These are phyloP conservation scores for Drosophila picticornis DNA, from an alignment of 2,888 invertebrate genomes.

Conservation along the genomic window DNA sequence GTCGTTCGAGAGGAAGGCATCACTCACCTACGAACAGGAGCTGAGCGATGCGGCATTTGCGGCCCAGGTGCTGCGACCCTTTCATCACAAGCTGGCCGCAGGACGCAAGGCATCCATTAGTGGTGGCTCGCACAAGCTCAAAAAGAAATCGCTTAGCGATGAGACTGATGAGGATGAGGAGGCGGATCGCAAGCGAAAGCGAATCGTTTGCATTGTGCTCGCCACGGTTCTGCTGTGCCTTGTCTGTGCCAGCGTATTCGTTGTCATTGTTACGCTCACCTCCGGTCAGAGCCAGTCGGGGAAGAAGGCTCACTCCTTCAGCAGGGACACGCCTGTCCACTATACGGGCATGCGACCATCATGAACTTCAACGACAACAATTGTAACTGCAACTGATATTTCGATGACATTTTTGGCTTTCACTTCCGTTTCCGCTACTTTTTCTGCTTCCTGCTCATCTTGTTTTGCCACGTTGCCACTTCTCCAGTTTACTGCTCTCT, in stretches of 20 bases:
- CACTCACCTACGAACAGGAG: slow-evolving; percentile 84
- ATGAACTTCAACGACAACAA: slow-evolving; percentile 62
- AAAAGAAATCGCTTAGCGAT: slow-evolving; percentile 85
- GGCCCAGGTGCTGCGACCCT: slow-evolving; percentile 84
- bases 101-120: slow-evolving; percentile 82
- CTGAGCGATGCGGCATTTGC: slow-evolving; percentile 84
- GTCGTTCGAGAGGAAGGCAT: slow-evolving; percentile 84
- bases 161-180: slow-evolving; percentile 86
- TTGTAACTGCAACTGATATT: slow-evolving; percentile 13
- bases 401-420: slow-evolving; percentile 40
- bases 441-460: slow-evolving; percentile 10
- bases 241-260: slow-evolving; percentile 90
- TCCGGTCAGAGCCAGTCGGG: slow-evolving; percentile 89
- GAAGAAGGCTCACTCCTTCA: slow-evolving; percentile 89
- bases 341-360: slow-evolving; percentile 84
- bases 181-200: slow-evolving; percentile 89
- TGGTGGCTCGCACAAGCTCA: slow-evolving; percentile 80
- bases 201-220: slow-evolving; percentile 90
- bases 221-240: slow-evolving; percentile 90
- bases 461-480: slow-evolving; percentile 6
- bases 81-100: slow-evolving; percentile 82
- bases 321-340: slow-evolving; percentile 85
- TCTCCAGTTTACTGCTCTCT: slow-evolving; percentile 19
- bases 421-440: slow-evolving; percentile 57
- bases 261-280: slow-evolving; percentile 92